Base-by-base conservation (phyloP, 2,888 invertebrate species). In the Penaeus monodon region DNA sequence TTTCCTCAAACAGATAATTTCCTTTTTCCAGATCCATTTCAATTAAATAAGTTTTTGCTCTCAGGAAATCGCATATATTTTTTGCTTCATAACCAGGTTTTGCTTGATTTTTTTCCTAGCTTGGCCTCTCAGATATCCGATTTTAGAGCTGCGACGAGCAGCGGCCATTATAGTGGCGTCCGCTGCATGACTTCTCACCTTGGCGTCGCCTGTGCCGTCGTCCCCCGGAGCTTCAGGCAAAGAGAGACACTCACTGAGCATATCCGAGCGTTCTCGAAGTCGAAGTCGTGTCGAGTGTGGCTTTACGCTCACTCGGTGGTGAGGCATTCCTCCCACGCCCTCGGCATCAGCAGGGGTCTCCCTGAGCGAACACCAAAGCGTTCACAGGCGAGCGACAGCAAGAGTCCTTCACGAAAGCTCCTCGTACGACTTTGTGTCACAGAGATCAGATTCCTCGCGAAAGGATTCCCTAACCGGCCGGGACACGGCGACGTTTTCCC, bases 171-270 rank as follows among this genome's bases (percentile, higher is more conserved):
- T 77, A 84, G 84, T 33, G 84, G 29, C 63, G 49, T 57, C 57
- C 78, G 57, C 78, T 84, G 84, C 84, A 84, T 84, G 84, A 78
- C 84, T 84, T 27, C 82, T 82, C 73, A 29, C 44, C 29, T 33
- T 82, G 63, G 73, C 57, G 29, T n/a, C 22, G 38, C 33, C 29
- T 73, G 73, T 73, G 38, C 33, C 73, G 38, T 38, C 73, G 38
- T 73, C 38, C 73, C 38, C 73, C 22, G 24, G 22, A 33, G 38
- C 73, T 38, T 38, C 38, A 22, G 73, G 33, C 73, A 73, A 73
- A 73, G 38, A 12, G 38, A 24, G 27, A 70, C 57, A 12, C 38
- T 38, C 57, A 57, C 57, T 57, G 17, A 57, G 57, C 57, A 57
- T 57, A 57, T 57, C 57, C 57, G 57, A 57, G 57, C 57, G 57